Conservation (phyloP, 2,888 invertebrate species). For the Thera britannica region DNA sequence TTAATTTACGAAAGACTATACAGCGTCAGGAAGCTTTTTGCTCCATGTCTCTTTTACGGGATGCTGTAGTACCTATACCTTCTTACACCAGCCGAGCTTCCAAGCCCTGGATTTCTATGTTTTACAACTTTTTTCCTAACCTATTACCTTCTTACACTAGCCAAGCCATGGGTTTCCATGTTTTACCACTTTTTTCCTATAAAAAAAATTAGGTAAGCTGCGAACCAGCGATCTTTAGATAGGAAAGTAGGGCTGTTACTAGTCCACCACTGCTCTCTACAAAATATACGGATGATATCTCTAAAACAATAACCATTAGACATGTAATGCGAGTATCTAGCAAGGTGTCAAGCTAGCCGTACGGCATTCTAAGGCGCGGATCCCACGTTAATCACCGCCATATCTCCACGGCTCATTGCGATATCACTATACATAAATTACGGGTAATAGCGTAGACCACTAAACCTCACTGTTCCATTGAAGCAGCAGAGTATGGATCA, state of each 20-base stretch:
- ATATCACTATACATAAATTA: slow-evolving; percentile 39
- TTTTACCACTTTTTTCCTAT: too few species aligned
- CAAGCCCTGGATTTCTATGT: too few species aligned
- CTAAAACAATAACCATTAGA: slow-evolving; percentile 26
- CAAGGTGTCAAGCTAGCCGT: slow-evolving; percentile 11
- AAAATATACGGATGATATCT: not conserved
- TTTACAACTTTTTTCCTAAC: too few species aligned
- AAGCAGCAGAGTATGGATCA: slow-evolving; percentile 8
- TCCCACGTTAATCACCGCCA: slow-evolving; percentile 31
- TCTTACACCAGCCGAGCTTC: too few species aligned
- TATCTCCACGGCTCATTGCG: slow-evolving; percentile 28
- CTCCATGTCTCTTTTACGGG: too few species aligned
- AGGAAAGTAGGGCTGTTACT: not conserved
- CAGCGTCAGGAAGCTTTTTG: too few species aligned
- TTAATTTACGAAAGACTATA: too few species aligned
- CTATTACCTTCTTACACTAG: too few species aligned
- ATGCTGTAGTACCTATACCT: too few species aligned
- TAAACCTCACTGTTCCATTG: slow-evolving; percentile 28
- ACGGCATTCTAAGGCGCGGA: slow-evolving; percentile 12
- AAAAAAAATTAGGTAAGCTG: too few species aligned
- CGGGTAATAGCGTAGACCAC: slow-evolving; percentile 35
- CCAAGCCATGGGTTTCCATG: too few species aligned
- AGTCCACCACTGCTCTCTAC: not conserved
- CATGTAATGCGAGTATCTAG: slow-evolving; percentile 4
- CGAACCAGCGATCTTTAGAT: too few species aligned